phyloP scores from a whole-genome alignment of 2,113 vertebrate species.

The Pomatorhinus ruficollis region DNA sequence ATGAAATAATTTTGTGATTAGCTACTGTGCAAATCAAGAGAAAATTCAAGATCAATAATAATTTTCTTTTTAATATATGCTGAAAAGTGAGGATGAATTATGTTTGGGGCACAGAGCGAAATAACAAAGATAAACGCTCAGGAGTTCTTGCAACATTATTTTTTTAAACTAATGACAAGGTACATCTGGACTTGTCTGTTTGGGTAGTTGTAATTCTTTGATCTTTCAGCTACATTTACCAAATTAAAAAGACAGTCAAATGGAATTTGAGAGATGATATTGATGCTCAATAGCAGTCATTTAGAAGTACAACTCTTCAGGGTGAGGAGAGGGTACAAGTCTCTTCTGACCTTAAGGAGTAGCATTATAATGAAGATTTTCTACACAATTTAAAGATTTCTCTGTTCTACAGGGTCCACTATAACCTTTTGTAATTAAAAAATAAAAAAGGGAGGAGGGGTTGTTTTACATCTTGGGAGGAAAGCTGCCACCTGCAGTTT shows the following conservation, averaged over 20 bases:
- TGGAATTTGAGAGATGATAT: not conserved
- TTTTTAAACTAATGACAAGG: not conserved
- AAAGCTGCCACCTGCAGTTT: not conserved
- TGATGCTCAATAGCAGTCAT: not conserved
- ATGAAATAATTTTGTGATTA: not conserved
- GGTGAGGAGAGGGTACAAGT: not conserved
- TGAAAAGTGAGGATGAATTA: not conserved
- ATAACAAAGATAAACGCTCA: not conserved
- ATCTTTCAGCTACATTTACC: not conserved
- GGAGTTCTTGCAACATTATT: not conserved
- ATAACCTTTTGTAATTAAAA: not conserved
- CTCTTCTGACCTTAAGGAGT: not conserved
- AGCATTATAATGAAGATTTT: not conserved
- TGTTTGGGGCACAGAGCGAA: not conserved
- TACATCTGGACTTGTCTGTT: not conserved
- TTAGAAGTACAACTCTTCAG: not conserved
- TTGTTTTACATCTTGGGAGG: not conserved
- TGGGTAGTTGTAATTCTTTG: not conserved
- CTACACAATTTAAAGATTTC: not conserved
- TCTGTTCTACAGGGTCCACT: not conserved
- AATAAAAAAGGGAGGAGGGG: no score
- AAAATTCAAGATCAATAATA: not conserved
- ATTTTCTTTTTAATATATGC: not conserved
- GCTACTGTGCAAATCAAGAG: not conserved
- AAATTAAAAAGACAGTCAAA: not conserved